Evolutionary conservation across 2,113 vertebrate genomes (phyloP).

Genomic region (Scatophagus argus): DNA sequence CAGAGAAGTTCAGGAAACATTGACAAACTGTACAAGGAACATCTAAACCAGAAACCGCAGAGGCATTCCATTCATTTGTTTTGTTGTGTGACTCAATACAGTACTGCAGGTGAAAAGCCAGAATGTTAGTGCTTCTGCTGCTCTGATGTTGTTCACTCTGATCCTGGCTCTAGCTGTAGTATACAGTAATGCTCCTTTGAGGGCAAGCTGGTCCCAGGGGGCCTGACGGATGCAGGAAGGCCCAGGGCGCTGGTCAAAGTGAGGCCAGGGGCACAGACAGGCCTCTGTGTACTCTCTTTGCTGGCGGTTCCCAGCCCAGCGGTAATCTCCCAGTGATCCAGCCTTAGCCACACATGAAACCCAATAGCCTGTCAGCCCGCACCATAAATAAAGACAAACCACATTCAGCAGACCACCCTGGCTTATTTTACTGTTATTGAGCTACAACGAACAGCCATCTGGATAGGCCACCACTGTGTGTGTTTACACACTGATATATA

Average conservation of each 20-base stretch:
- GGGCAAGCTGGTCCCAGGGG: constrained; percentile 49
- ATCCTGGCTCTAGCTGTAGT: constrained; percentile 54
- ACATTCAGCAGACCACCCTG: constrained; percentile 75
- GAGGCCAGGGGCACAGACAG: constrained; percentile 66
- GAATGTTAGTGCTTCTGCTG: constrained; percentile 40
- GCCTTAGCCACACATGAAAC: constrained; percentile 79
- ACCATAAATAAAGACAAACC: constrained; percentile 78
- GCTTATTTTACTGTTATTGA: constrained; percentile 42
- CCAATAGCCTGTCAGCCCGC: constrained; percentile 64
- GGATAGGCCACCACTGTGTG: constrained; percentile 38
- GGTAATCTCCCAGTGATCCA: constrained; percentile 76
- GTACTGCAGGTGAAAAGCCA: constrained; percentile 54
- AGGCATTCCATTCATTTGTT: constrained; percentile 28
- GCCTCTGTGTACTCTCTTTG: constrained; percentile 68
- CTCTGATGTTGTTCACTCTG: constrained; percentile 59
- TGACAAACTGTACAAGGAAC: constrained; percentile 26
- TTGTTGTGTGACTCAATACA: constrained; percentile 30
- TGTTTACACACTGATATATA: constrained; percentile 43
- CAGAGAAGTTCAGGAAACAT: constrained; percentile 8
- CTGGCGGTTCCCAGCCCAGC: constrained; percentile 68
- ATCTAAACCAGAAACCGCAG: constrained; percentile 19
- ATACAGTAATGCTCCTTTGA: constrained; percentile 54
- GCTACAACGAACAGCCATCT: constrained; percentile 39
- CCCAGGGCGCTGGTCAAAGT: constrained; percentile 69
- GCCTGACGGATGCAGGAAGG: constrained; percentile 58